Base-by-base conservation (phyloP, 2,888 invertebrate species). In the Tetanocera ferruginea region DNA sequence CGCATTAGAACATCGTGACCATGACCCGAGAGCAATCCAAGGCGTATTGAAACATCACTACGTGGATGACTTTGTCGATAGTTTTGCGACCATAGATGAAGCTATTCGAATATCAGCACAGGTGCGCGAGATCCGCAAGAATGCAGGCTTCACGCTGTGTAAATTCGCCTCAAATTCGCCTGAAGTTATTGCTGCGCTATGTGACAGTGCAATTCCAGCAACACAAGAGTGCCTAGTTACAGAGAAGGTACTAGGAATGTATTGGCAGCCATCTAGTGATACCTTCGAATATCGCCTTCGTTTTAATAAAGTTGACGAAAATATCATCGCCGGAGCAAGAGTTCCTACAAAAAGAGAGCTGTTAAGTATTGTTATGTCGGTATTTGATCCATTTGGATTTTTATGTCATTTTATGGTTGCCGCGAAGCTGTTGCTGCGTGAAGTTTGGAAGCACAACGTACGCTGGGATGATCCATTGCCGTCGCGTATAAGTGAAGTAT, bases 181-280 rank as follows among this genome's bases (percentile, higher is more conserved):
- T 17, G 28, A 64, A 2, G 64, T 64, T 5, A 17, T 31, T 2
- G n/a, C 17, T 5, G 52, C 52, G 17, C 19, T 52, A 52, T n/a
- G 28, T 9, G 49, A 52, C 17, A 17, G 28, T 25, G 28, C 9
- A 28, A 9, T 5, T 5, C 23, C 8, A 23, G 19, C 64, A 17
- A 1, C 64, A n/a, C 25, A 60, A 60, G 4, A 25, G 25, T 19
- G 60, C 6, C 25, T 60, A 8, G 60, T 25, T 9, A 1, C 52
- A 5, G 52, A 52, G 6, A 52, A 52, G 52, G 19, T 52, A 9
- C 52, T 52, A 5, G 52, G 64, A 9, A 19, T 31, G 17, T 74
- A 28, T 25, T 82, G 83, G 83, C 78, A 82, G 19, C 34, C 78
- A 3, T 3, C 52, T 5, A 19, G 17, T 17, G 64, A 64, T 17